These are phyloP conservation scores for Psilopsiagon aurifrons DNA, from an alignment of 2,113 vertebrate species.

Conservation along the genomic window DNA sequence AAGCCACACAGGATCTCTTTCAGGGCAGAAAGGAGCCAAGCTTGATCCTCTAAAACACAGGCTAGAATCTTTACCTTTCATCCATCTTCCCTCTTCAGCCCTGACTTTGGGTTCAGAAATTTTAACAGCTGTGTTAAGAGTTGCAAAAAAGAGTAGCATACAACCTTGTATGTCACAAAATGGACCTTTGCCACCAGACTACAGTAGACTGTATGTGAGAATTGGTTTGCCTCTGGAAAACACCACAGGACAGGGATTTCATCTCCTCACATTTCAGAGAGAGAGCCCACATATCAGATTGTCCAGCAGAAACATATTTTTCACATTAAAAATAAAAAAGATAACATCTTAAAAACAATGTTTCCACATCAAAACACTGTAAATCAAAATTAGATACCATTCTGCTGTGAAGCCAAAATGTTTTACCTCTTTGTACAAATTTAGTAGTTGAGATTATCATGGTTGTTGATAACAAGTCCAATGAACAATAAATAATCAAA, in stretches of 20 bases:
- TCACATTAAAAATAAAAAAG: background rate
- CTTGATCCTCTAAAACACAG: background rate
- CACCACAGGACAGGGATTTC: fast-evolving
- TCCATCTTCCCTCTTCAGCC: background rate
- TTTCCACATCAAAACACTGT: background rate
- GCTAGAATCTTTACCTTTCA: background rate
- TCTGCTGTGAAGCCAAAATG: background rate
- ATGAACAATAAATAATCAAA: background rate
- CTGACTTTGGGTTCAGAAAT: background rate
- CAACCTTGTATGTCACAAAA: background rate
- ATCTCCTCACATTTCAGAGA: background rate
- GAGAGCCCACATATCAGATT: background rate
- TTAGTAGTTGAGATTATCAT: background rate
- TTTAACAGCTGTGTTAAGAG: background rate
- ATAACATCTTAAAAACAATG: background rate
- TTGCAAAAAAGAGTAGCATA: background rate
- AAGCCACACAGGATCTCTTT: background rate
- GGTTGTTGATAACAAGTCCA: background rate
- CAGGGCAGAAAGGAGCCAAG: background rate
- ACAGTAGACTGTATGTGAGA: background rate
- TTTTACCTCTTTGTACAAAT: background rate
- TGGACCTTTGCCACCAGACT: background rate
- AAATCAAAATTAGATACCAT: background rate
- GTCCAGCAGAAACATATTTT: background rate
- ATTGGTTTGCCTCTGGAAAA: background rate